Conservation (phyloP, 2,888 invertebrate species). For the Meiosimyza decipiens region DNA sequence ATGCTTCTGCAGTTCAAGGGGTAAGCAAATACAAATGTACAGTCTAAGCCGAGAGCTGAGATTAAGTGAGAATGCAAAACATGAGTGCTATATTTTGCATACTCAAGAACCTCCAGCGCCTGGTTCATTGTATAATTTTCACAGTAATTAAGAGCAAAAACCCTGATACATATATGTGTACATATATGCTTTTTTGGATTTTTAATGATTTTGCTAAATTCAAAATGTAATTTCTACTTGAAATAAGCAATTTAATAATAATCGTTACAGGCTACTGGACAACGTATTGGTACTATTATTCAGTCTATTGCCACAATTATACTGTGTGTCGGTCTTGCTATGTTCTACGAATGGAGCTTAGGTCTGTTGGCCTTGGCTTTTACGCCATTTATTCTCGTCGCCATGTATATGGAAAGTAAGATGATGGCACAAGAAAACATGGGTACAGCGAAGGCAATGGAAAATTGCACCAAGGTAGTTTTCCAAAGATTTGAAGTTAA, state of each 20-base stretch:
- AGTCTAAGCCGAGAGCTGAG: no score
- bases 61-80: no score
- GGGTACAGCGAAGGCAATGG: constrained; percentile 76
- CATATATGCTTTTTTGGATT: no score
- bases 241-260: no score
- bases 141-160: no score
- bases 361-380: constrained; percentile 79
- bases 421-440: constrained; percentile 76
- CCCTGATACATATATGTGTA: no score
- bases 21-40: constrained; percentile 66
- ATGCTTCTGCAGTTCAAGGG: constrained; percentile 83
- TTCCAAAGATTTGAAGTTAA: neutral
- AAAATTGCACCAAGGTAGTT: constrained; percentile 77
- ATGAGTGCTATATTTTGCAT: no score
- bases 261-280: constrained; percentile 77
- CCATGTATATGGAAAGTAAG: constrained; percentile 76
- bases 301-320: constrained; percentile 78
- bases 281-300: constrained; percentile 80
- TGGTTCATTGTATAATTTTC: no score
- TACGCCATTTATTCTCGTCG: constrained; percentile 76
- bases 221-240: no score
- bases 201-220: no score
- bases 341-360: constrained; percentile 80
- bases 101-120: no score
- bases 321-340: constrained; percentile 74